A percentile compares a stretch with the other conserved stretches of the same genome.
These are phyloP conservation scores for Palythoa grandis DNA, from an alignment of 92 coral and sea anemone species.

Conservation along the genomic window DNA sequence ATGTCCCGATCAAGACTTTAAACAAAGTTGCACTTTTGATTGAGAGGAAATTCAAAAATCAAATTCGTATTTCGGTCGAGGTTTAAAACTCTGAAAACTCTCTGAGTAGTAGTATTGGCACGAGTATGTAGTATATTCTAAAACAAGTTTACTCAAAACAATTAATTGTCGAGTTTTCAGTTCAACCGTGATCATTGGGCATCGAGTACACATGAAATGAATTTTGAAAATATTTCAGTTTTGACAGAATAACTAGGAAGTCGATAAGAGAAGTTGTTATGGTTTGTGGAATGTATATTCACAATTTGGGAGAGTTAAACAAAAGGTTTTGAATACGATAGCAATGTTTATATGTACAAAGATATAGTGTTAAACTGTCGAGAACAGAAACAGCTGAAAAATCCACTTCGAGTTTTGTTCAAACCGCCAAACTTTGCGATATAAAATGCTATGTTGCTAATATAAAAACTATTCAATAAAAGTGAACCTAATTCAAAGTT, in stretches of 20 bases:
- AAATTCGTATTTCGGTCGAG: neutral
- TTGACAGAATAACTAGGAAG: slow-evolving; percentile 19
- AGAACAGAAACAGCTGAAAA: neutral
- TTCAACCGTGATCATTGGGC: neutral
- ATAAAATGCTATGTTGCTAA: neutral
- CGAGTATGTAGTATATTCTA: neutral
- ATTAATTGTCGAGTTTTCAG: neutral
- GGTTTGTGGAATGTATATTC: slow-evolving; percentile 27
- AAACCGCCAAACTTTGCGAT: neutral
- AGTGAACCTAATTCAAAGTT: neutral
- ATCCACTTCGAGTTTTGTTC: neutral
- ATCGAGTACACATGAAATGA: neutral
- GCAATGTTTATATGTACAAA: neutral
- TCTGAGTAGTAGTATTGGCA: no score
- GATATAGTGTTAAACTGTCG: neutral
- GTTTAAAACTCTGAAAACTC: neutral
- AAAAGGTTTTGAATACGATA: neutral
- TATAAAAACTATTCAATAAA: neutral
- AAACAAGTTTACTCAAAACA: neutral
- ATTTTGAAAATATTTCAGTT: neutral
- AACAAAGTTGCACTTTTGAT: neutral
- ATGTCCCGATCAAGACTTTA: neutral
- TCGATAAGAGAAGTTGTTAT: slow-evolving; percentile 31
- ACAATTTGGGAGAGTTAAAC: slow-evolving; percentile 7
- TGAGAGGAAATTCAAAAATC: neutral